Percentiles rank a stretch among this genome's conserved stretches.
These are phyloP conservation scores for Cephus cinctus DNA, from an alignment of 1,140 invertebrate species.

Conservation along the genomic window DNA sequence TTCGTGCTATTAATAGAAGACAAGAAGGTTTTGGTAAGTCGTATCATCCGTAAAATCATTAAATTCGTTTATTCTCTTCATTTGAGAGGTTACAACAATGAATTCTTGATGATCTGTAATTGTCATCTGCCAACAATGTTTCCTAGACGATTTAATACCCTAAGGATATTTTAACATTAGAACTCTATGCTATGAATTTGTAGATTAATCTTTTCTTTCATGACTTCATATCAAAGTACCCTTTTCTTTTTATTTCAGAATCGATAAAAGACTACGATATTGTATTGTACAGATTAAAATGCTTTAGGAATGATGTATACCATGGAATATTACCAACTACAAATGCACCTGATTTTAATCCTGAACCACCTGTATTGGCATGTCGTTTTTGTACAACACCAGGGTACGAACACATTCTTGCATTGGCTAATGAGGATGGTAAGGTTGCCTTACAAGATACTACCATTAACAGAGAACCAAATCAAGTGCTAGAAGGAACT, in stretches of 20 bases:
- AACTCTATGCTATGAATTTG: background rate
- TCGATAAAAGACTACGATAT: slow-evolving; percentile 40
- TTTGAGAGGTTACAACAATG: too few relatives aligned
- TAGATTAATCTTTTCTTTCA: too few relatives aligned
- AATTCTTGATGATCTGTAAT: too few relatives aligned
- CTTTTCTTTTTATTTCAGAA: slow-evolving; percentile 28
- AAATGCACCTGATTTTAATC: slow-evolving; percentile 30
- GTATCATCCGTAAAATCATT: too few relatives aligned
- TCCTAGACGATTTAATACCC: background rate
- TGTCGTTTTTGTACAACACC: slow-evolving; percentile 50
- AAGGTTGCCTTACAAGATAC: slow-evolving; percentile 66
- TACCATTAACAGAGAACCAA: slow-evolving; percentile 17
- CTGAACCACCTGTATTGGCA: slow-evolving; percentile 49
- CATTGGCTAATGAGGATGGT: slow-evolving; percentile 83
- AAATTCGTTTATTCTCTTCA: too few relatives aligned
- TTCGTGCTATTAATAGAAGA: slow-evolving; percentile 34
- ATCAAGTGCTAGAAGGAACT: slow-evolving; percentile 27
- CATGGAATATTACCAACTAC: slow-evolving; percentile 43
- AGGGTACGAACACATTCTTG: slow-evolving; percentile 69
- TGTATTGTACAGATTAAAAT: slow-evolving; percentile 42
- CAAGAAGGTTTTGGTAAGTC: slow-evolving; percentile 41
- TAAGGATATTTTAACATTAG: background rate
- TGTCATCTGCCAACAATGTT: too few relatives aligned
- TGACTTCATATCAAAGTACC: too few relatives aligned
- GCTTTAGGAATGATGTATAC: slow-evolving; percentile 40